Percentiles rank a stretch among this genome's conserved stretches.
phyloP scores from a whole-genome alignment of 2,797 vertebrate genomes.

The Coluber constrictor region DNA sequence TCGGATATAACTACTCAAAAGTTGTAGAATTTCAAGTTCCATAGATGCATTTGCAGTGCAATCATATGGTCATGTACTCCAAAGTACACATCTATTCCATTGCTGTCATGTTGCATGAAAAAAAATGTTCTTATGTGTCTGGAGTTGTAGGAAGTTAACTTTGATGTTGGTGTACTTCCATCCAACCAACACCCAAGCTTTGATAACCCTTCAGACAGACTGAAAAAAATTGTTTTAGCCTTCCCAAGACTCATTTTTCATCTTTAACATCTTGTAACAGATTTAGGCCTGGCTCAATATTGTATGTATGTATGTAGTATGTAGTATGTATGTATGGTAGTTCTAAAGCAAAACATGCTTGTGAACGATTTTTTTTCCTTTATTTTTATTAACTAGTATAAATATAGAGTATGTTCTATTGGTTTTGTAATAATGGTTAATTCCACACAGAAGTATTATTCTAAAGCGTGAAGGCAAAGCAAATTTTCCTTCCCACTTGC shows the following conservation, averaged over 20 bases:
- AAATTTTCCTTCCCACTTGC: slow-evolving; percentile 54
- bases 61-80: neutral
- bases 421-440: slow-evolving; percentile 60
- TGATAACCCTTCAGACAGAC: neutral
- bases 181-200: neutral
- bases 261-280: neutral
- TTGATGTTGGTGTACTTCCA: neutral
- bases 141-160: neutral
- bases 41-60: neutral
- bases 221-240: neutral
- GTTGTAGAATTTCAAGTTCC: no score
- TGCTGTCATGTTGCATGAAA: neutral
- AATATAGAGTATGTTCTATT: slow-evolving; percentile 44
- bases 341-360: slow-evolving; percentile 39
- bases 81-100: neutral
- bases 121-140: neutral
- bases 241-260: neutral
- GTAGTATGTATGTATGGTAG: neutral
- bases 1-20: neutral
- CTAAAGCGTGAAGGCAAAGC: slow-evolving; percentile 47
- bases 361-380: slow-evolving; percentile 26
- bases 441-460: slow-evolving; percentile 47
- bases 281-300: slow-evolving; percentile 2
- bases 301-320: no score
- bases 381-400: slow-evolving; percentile 32